phyloP scores from a whole-genome alignment of 2,113 vertebrate species.

The Mormyrus lacerda region DNA sequence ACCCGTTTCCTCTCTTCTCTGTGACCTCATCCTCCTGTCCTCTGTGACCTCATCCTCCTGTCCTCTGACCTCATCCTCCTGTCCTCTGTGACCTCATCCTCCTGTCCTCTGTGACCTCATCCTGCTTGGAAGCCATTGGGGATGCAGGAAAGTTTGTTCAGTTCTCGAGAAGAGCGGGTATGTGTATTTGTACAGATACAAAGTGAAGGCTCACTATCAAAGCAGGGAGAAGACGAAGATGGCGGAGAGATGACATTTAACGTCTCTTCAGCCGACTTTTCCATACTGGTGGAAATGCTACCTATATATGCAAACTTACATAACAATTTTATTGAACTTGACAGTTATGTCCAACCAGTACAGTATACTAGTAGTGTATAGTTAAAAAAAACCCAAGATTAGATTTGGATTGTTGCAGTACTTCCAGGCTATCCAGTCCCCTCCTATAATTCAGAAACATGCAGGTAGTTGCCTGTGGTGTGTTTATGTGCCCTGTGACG shows the following conservation, averaged over 20 bases:
- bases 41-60: conserved; percentile 24
- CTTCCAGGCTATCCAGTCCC: not conserved
- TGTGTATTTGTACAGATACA: conserved; percentile 47
- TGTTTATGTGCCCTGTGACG: not conserved
- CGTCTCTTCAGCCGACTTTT: not conserved
- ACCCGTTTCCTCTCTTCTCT: too few species aligned
- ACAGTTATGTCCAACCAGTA: not conserved
- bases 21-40: too few species aligned
- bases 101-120: conserved; percentile 23
- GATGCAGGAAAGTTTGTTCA: conserved; percentile 38
- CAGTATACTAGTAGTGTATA: not conserved
- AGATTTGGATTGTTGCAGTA: not conserved
- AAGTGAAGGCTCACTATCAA: not conserved
- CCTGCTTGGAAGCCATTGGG: conserved; percentile 44
- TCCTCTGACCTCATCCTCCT: too few species aligned
- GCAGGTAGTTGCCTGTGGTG: not conserved
- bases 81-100: too few species aligned
- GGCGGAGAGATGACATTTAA: not conserved
- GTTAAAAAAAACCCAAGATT: not conserved
- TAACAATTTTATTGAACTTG: not conserved
- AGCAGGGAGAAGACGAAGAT: not conserved
- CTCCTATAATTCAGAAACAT: not conserved
- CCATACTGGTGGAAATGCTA: not conserved
- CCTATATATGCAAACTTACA: not conserved
- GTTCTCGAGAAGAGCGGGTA: conserved; percentile 37